Evolutionary conservation across 2,888 invertebrate genomes (phyloP), one percentile per base, ranked within the genome.

Genomic region (Leucophenga montana): DNA sequence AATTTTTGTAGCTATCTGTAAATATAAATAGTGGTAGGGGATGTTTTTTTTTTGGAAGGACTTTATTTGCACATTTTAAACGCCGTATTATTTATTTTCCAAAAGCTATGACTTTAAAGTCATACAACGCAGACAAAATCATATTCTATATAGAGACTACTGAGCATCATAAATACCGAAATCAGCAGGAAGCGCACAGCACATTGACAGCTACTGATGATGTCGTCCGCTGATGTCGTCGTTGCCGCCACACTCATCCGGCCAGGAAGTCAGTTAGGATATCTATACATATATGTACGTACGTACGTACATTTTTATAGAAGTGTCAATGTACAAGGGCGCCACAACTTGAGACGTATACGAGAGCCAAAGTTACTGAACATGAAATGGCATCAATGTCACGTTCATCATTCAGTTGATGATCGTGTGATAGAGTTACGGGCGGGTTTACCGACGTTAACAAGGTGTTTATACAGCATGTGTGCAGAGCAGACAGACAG

Each of bases 331-430:
- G n/a, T 20, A 54, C 20, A 54, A 54, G 54, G 54, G 54, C 20
- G 20, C 18, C 54, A 9, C 61, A 61, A 61, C 61, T 61, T 61
- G 39, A 61, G 61, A 61, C 61, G 18, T 16, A 2, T 57, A 31
- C 0, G n/a, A 54, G 54, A 20, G n/a, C 22, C 39, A 39, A 39
- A 39, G 39, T 1, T 39, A 39, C 9, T 39, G 39, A 22, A 57
- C 57, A 57, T 56, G 80, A 83, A 80, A 76, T 75, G 82, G 79
- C 84, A 84, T 84, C 85, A 85, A 84, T 85, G 85, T 85, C 85
- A 85, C 85, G 85, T 85, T 84, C 83, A 78, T 75, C 67, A 59
- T 59, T 66, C 11, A 39, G 39, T 11, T 39, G 54, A 44, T 31
- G 69, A 50, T 1, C 13, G 4, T 18, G 14, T 8, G 50, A 6